Percentiles rank a stretch among this genome's conserved stretches.
Evolutionary conservation across 2,797 vertebrate genomes (phyloP).

Genomic region (Esox masquinongy): DNA sequence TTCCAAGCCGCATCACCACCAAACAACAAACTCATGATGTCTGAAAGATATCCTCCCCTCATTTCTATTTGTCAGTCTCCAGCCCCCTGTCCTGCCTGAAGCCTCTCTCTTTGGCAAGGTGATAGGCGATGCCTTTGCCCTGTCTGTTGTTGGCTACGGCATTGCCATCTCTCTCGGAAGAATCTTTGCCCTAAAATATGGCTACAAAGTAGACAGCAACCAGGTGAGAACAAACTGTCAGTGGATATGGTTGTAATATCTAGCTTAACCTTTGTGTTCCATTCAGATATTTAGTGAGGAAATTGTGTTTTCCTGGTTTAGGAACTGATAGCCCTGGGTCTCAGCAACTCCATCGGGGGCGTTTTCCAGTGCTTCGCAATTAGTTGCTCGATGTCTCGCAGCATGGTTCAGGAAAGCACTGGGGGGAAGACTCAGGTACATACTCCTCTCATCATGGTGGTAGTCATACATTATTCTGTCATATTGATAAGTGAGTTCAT

Average conservation of each 20-base stretch:
- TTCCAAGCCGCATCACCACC: neutral
- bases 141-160: conserved; percentile 91
- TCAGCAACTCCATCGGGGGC: conserved; percentile 89
- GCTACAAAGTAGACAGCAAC: conserved; percentile 95
- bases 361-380: conserved; percentile 92
- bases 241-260: neutral
- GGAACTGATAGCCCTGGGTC: conserved; percentile 93
- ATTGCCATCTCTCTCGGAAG: conserved; percentile 95
- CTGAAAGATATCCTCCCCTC: neutral
- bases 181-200: conserved; percentile 93
- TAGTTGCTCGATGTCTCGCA: conserved; percentile 95
- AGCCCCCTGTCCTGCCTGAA: conserved; percentile 74
- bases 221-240: conserved; percentile 70
- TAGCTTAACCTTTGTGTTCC: neutral
- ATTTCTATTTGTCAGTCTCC: conserved; percentile 72
- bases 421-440: conserved; percentile 5
- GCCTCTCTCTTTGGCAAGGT: conserved; percentile 74
- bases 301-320: conserved; percentile 53
- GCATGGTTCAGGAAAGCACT: conserved; percentile 86
- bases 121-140: conserved; percentile 88
- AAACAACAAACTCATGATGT: neutral
- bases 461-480: neutral
- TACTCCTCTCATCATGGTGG: neutral
- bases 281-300: neutral
- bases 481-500: neutral